A percentile compares a stretch with the other conserved stretches of the same genome.
These are phyloP conservation scores for Aphaenogaster rudis DNA, from an alignment of 1,140 invertebrate genomes.

Conservation along the genomic window DNA sequence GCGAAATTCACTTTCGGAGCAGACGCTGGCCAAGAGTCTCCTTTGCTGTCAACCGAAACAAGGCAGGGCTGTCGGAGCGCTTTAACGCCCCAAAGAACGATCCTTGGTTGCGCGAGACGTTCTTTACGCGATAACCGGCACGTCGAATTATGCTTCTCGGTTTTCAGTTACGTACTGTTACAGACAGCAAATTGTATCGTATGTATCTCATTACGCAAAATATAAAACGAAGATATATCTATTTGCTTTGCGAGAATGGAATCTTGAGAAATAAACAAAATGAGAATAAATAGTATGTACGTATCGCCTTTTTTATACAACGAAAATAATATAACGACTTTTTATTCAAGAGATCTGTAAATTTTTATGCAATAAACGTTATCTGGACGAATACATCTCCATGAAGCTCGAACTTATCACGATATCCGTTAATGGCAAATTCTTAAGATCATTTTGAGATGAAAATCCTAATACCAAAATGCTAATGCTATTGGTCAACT, in stretches of 20 bases:
- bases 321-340: not conserved
- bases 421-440: not conserved
- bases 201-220: not conserved
- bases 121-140: not conserved
- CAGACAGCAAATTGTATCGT: not conserved
- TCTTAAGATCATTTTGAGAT: not conserved
- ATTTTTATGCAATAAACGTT: not conserved
- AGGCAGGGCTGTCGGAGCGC: not conserved
- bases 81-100: not conserved
- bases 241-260: not conserved
- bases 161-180: not conserved
- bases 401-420: not conserved
- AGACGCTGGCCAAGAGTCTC: not conserved
- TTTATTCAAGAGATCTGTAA: not conserved
- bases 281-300: not conserved
- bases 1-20: constrained; percentile 39
- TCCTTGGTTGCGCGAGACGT: not conserved
- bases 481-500: no score
- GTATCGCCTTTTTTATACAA: not conserved
- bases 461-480: no score
- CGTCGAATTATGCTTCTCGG: not conserved
- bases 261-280: not conserved
- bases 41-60: constrained; percentile 37
- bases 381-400: not conserved
- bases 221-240: not conserved